Evolutionary conservation across 2,113 vertebrate species (phyloP).

Genomic region (Narcine bancroftii): DNA sequence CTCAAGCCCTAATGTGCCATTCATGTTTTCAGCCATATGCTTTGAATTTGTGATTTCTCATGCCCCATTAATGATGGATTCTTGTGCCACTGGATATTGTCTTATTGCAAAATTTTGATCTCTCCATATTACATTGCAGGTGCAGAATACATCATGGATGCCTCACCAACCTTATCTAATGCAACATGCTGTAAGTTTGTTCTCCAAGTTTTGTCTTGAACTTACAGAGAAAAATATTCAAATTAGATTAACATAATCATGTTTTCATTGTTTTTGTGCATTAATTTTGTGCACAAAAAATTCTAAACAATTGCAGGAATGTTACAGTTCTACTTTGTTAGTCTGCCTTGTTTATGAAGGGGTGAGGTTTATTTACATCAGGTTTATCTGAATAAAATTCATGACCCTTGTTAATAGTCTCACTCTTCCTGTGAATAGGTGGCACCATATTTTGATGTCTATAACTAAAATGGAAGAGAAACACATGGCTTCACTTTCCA

Average conservation of each 20-base stretch:
- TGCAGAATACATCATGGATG: slow-evolving; percentile 96
- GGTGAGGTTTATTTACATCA: background rate
- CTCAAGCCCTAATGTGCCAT: background rate
- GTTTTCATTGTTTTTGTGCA: background rate
- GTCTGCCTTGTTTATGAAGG: background rate
- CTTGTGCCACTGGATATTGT: background rate
- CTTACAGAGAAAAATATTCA: background rate
- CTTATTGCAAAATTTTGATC: background rate
- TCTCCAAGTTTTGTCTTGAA: background rate
- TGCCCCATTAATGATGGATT: background rate
- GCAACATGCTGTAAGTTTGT: slow-evolving; percentile 89
- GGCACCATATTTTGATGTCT: no score
- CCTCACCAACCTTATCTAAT: slow-evolving; percentile 91
- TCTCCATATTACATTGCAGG: slow-evolving; percentile 54
- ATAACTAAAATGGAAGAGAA: no score
- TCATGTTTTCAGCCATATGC: background rate
- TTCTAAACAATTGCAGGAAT: background rate
- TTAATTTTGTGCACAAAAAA: background rate
- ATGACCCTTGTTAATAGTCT: background rate
- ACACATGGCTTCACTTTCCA: no score
- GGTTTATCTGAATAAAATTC: background rate
- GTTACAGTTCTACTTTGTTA: background rate
- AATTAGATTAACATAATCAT: background rate
- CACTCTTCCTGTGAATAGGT: background rate
- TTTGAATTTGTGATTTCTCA: background rate